Base-by-base conservation (phyloP, 2,888 invertebrate genomes). In the Diaphora mendica region DNA sequence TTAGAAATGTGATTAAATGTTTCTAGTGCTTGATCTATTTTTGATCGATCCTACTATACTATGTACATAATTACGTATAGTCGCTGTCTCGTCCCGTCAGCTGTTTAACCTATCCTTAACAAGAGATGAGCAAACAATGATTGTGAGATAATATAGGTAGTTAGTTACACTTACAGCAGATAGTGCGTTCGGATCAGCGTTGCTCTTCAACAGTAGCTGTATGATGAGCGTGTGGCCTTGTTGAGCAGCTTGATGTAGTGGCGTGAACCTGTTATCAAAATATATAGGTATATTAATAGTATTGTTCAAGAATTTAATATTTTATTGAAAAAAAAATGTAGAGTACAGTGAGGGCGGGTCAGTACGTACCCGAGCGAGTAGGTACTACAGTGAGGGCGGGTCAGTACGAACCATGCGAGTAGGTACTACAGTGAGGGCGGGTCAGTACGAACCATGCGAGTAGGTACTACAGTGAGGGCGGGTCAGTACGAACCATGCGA, bases 211-310 rank as follows among this genome's bases (percentile, higher is more conserved):
- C 64, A 99, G 96, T 71, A 99, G 96, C 88, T 98, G 98, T 71
- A 99, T 99, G 81, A 99, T 98, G 86, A 99, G 97, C 1, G 99
- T 98, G 93, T 99, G 99, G 0, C 99, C 99, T 93, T 99, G 99
- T 90, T 99, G 99, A 0, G 99, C 99, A 0, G 99, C 99, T 91
- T 99, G 99, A 96, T 99, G 99, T 23, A 99, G 96, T 0, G 99
- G 99, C 0, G 99, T 99, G 92, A 99, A 99, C 68, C 96, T 96
- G 88, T 0, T n/a, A 67, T 20, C 51, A 55, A n/a, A 55, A 55
- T 3, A 39, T 23, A 15, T n/a, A n/a, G 23, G 9, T 13, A 5
- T 30, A 23, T 30, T 48, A 8, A 39, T 23, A 39, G 15, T 39
- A 39, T n/a, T 42, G 17, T 13, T 15, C 17, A 48, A 20, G 2